These are phyloP conservation scores for Mastacembelus armatus DNA, from an alignment of 2,797 vertebrate species.

Conservation along the genomic window DNA sequence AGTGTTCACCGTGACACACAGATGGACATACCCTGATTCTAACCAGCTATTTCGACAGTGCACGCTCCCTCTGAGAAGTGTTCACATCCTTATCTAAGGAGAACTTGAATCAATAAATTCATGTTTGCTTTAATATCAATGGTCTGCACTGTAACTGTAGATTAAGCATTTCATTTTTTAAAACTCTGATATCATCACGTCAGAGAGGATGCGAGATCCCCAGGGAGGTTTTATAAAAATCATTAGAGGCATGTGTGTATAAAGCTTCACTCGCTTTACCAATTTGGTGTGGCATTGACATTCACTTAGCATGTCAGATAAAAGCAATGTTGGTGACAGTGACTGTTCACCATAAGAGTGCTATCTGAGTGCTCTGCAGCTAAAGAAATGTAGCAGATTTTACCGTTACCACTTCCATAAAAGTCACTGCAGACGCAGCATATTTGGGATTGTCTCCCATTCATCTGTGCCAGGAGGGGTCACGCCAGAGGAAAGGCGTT, in stretches of 20 bases:
- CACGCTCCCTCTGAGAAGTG: slow-evolving; percentile 19
- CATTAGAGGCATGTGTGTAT: slow-evolving; percentile 45
- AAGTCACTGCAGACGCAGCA: slow-evolving; percentile 58
- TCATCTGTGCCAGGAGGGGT: slow-evolving; percentile 59
- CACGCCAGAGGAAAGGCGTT: slow-evolving; percentile 48
- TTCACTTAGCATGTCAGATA: slow-evolving; percentile 67
- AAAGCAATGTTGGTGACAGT: slow-evolving; percentile 55
- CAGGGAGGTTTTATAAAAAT: slow-evolving; percentile 53
- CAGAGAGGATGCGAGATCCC: slow-evolving; percentile 47
- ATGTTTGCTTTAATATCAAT: slow-evolving; percentile 51
- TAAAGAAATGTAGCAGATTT: slow-evolving; percentile 28
- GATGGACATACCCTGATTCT: slow-evolving; percentile 55
- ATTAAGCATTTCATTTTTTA: slow-evolving; percentile 32
- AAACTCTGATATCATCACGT: slow-evolving; percentile 53
- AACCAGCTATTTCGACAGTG: slow-evolving; percentile 41
- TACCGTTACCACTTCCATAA: slow-evolving; percentile 32
- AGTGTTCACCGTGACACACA: slow-evolving; percentile 27
- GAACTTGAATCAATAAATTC: slow-evolving; percentile 50
- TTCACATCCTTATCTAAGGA: slow-evolving; percentile 33
- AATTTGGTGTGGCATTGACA: slow-evolving; percentile 54
- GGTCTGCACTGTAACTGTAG: slow-evolving; percentile 27
- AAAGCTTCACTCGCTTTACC: slow-evolving; percentile 33
- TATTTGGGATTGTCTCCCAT: slow-evolving; percentile 69
- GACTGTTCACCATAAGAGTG: slow-evolving; percentile 37
- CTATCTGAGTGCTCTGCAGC: slow-evolving; percentile 35